Conservation (phyloP, 2,888 invertebrate genomes). For the Drosophila stalkeri region DNA sequence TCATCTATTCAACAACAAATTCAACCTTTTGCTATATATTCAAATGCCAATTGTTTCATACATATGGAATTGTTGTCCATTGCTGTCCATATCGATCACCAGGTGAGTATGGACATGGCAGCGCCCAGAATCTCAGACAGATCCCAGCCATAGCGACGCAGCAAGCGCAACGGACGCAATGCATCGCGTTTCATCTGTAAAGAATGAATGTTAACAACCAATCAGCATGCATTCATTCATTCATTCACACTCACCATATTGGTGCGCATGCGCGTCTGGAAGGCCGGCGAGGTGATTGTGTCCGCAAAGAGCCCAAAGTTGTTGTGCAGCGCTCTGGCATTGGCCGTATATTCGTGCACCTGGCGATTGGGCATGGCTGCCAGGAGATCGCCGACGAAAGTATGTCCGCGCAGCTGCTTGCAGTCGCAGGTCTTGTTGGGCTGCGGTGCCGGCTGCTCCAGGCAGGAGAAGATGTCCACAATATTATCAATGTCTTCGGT, state of each 20-base stretch:
- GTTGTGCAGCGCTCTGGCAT: not conserved
- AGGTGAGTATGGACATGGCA: conserved; percentile 52
- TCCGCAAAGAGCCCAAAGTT: conserved; percentile 63
- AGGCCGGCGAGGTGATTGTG: conserved; percentile 45
- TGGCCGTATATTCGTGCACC: conserved; percentile 41
- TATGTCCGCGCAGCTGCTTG: conserved; percentile 44
- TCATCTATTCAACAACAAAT: conserved; percentile 1
- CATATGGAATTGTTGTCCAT: not conserved
- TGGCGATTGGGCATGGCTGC: conserved; percentile 46
- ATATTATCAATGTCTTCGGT: conserved; percentile 57
- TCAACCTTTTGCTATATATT: conserved; percentile 40
- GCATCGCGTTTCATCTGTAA: conserved; percentile 57
- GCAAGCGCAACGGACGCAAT: conserved; percentile 46
- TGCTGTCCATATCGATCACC: conserved; percentile 36
- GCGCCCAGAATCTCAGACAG: conserved; percentile 48
- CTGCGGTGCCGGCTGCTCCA: conserved; percentile 39
- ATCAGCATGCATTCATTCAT: not conserved
- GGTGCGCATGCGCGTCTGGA: conserved; percentile 50
- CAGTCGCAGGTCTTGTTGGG: conserved; percentile 47
- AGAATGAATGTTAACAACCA: not conserved
- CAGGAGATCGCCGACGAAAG: conserved; percentile 63
- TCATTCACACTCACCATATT: conserved; percentile 61
- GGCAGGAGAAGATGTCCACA: conserved; percentile 57
- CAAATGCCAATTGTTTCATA: conserved; percentile 10
- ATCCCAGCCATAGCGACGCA: conserved; percentile 69